Evolutionary conservation across 2,888 invertebrate genomes (phyloP).

Genomic region (Margaritifera margaritifera): DNA sequence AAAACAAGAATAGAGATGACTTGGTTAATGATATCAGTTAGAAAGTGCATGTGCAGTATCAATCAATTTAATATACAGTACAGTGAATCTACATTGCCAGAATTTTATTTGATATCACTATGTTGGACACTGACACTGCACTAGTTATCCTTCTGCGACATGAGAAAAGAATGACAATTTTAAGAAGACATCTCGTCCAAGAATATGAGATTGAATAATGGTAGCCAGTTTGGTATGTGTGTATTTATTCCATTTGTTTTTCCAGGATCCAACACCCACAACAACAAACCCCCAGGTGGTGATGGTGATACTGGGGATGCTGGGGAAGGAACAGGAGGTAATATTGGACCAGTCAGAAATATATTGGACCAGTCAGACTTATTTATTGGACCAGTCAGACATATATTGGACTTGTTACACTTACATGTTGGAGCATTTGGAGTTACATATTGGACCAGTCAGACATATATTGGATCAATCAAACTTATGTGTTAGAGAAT

Average conservation of each 20-base stretch:
- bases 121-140: too few relatives aligned
- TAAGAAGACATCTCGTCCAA: background rate
- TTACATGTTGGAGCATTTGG: too few relatives aligned
- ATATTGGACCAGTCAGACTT: background rate
- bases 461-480: background rate
- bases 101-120: too few relatives aligned
- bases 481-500: too few relatives aligned
- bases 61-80: too few relatives aligned
- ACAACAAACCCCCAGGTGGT: slow-evolving; percentile 66
- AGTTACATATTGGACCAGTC: background rate
- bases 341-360: slow-evolving; percentile 5
- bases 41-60: too few relatives aligned
- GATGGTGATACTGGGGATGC: slow-evolving; percentile 71
- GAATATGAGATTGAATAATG: background rate
- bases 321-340: slow-evolving; percentile 68
- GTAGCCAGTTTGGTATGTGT: too few relatives aligned
- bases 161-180: too few relatives aligned
- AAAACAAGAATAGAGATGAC: too few relatives aligned
- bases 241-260: slow-evolving; percentile 1
- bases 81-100: too few relatives aligned
- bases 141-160: too few relatives aligned
- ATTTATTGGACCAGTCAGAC: background rate
- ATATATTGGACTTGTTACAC: background rate
- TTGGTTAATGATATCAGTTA: too few relatives aligned
- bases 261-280: slow-evolving; percentile 71